Evolutionary conservation across 2,113 vertebrate genomes (phyloP).

Genomic region (Myrmecobius fasciatus): DNA sequence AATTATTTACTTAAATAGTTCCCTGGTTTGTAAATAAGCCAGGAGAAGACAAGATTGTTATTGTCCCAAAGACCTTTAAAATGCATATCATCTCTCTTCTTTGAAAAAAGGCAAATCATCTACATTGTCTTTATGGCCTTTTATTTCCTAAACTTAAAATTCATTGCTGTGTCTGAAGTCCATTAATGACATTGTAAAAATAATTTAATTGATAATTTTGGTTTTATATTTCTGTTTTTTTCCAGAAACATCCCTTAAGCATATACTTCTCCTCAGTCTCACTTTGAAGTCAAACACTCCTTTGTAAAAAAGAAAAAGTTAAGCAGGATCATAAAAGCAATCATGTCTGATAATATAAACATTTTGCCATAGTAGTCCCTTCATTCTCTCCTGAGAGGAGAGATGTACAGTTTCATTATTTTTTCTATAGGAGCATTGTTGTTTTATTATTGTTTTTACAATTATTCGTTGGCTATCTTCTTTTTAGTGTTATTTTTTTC

Average conservation of each 20-base stretch:
- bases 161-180: neutral
- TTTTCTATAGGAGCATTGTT: neutral
- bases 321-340: neutral
- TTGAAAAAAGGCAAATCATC: fast-evolving
- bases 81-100: neutral
- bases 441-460: neutral
- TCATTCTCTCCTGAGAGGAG: neutral
- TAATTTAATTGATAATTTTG: neutral
- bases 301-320: neutral
- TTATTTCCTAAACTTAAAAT: neutral
- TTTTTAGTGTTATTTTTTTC: neutral
- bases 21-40: fast-evolving
- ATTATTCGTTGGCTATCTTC: neutral
- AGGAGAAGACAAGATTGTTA: fast-evolving
- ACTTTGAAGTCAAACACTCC: too few relatives aligned
- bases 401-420: neutral
- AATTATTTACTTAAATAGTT: neutral
- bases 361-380: neutral
- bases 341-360: neutral
- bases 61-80: fast-evolving
- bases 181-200: neutral
- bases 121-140: neutral
- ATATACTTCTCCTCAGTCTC: neutral
- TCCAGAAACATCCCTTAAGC: neutral
- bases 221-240: neutral